These are phyloP conservation scores for Hemistola chrysoprasaria DNA, from an alignment of 2,888 invertebrate species.

Conservation along the genomic window DNA sequence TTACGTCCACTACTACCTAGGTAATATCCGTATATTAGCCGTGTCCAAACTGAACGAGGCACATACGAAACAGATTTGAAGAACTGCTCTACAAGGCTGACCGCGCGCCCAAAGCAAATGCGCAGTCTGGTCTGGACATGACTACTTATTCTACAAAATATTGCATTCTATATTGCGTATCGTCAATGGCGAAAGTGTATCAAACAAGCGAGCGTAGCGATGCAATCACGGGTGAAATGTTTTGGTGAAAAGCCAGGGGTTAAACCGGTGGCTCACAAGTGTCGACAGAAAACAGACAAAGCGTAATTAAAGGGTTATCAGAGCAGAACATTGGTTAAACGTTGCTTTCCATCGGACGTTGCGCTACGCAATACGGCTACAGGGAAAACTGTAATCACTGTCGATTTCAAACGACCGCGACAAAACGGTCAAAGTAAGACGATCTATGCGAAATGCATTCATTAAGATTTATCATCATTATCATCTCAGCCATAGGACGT, in stretches of 20 bases:
- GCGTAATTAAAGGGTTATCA: conserved; percentile 80
- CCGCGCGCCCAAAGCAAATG: no score
- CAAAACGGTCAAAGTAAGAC: conserved; percentile 42
- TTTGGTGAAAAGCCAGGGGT: conserved; percentile 73
- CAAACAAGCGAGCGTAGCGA: conserved; percentile 58
- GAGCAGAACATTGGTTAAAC: conserved; percentile 81
- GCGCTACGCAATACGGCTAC: conserved; percentile 73
- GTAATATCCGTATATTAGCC: no score
- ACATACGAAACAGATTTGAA: no score
- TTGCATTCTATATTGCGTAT: conserved; percentile 33
- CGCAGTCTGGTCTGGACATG: no score
- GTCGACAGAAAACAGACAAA: conserved; percentile 74
- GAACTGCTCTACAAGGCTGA: no score
- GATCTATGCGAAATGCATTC: no score
- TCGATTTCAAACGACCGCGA: conserved; percentile 76
- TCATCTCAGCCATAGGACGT: no score
- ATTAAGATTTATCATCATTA: no score
- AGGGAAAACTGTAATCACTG: conserved; percentile 81
- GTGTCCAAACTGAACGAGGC: no score
- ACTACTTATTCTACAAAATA: no score
- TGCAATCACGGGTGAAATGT: conserved; percentile 66
- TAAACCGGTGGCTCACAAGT: conserved; percentile 64
- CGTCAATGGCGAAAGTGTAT: conserved; percentile 71
- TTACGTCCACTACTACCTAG: no score
- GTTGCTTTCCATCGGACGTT: conserved; percentile 81